Evolutionary conservation across 2,888 invertebrate species (phyloP), one percentile per base, ranked within the genome.

Genomic region (Lasioglossum zephyrum): DNA sequence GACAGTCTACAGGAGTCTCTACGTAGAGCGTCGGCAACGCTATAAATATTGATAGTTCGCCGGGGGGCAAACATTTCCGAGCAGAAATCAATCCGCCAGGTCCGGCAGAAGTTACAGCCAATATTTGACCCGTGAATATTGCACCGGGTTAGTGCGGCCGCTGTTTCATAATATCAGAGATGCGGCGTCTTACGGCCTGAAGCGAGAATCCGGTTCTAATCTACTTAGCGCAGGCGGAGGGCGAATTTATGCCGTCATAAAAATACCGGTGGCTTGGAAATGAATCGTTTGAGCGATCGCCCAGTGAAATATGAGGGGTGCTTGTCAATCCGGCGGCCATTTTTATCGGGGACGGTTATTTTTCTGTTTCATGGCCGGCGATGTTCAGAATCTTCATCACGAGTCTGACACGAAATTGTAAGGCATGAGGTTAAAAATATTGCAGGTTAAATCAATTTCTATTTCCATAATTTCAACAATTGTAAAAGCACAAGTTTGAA

Each of bases 321-420:
- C 79, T 70, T 79, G 86, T 86, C 86, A 79, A 73, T 70, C 76
- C 77, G 26, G n/a, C 41, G 79, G 31, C 18, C 66, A n/a, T 84
- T 85, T 86, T 81, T 77, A 82, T 77, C 57, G 39, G 66, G n/a
- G 41, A 16, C 79, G 47, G 44, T 82, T 75, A 82, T 78, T 77
- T 74, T 60, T 70, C 60, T 18, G 69, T 79, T 85, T 85, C 77
- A 77, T 77, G 57, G 77, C n/a, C 26, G 69, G 36, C 77, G 85
- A 36, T 36, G 36, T 36, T 36, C 36, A 36, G 36, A 36, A 3
- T 36, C 36, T 2, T 41, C 41, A 41, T 41, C 9, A 1, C 9
- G 41, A 41, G 41, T 9, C 41, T 41, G 1, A 41, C 8, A 36
- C 36, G 36, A 36, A 3, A 36, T 36, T 36, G 36, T 36, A 36